phyloP scores from a whole-genome alignment of 1,140 invertebrate genomes.

The Rhizoglyphus robini region DNA sequence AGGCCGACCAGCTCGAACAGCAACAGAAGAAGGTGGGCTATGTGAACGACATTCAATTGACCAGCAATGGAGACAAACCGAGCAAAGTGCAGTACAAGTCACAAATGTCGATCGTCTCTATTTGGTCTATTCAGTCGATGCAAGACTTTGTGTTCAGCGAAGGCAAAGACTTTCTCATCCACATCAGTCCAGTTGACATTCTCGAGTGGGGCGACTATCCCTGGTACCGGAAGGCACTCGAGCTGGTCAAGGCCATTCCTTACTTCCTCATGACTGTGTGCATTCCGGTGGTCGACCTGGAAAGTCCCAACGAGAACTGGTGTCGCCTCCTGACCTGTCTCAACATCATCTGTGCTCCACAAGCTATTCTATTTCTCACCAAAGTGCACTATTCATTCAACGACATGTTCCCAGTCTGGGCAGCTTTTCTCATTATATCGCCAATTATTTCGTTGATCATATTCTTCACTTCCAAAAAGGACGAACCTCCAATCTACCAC shows the following conservation, averaged over 20 bases:
- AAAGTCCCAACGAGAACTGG: conserved; percentile 44
- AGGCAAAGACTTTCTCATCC: conserved; percentile 38
- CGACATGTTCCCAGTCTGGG: neutral
- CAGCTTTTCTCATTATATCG: neutral
- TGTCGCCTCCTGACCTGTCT: conserved; percentile 43
- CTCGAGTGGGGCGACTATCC: conserved; percentile 39
- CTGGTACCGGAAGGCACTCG: conserved; percentile 28
- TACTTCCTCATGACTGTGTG: conserved; percentile 43
- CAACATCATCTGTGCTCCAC: conserved; percentile 41
- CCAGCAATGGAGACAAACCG: neutral
- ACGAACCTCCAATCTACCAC: conserved; percentile 35
- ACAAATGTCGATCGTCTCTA: neutral
- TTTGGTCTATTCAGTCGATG: neutral
- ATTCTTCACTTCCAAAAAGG: conserved; percentile 32
- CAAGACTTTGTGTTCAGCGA: conserved; percentile 14
- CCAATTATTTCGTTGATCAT: conserved; percentile 27
- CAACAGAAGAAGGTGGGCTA: neutral
- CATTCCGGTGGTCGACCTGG: conserved; percentile 46
- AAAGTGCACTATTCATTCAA: neutral
- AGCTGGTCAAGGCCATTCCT: conserved; percentile 33
- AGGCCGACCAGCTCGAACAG: neutral
- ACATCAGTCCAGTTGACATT: conserved; percentile 40
- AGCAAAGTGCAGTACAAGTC: neutral
- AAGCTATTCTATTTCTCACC: conserved; percentile 29
- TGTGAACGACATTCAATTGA: neutral